These are phyloP conservation scores for Liasis olivaceus DNA, from an alignment of 2,797 vertebrate species.

Conservation along the genomic window DNA sequence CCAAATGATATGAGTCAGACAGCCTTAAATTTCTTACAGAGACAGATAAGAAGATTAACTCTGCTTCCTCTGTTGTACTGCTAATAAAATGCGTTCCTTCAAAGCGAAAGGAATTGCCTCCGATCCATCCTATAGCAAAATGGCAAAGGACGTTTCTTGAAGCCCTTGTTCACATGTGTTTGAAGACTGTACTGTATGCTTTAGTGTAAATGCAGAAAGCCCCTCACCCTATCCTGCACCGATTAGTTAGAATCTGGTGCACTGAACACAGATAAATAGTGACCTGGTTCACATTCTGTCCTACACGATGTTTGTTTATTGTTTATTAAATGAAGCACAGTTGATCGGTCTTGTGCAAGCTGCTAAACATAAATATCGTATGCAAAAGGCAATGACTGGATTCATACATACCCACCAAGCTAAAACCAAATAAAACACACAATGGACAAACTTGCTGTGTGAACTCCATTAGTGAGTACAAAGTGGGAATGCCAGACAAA, in stretches of 20 bases:
- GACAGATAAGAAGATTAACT: not conserved
- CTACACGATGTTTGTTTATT: too few relatives aligned
- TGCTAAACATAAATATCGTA: too few relatives aligned
- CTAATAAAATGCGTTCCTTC: not conserved
- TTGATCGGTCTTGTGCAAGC: too few relatives aligned
- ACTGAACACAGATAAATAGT: not conserved
- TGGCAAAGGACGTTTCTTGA: not conserved
- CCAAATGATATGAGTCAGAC: not conserved
- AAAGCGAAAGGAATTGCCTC: not conserved
- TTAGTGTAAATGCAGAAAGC: not conserved
- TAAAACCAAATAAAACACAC: too few relatives aligned
- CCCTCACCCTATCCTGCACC: not conserved
- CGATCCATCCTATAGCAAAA: not conserved
- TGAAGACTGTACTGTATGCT: not conserved
- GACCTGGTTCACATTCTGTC: not conserved
- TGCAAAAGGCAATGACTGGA: too few relatives aligned
- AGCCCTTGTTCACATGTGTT: not conserved
- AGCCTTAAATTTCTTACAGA: not conserved
- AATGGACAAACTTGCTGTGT: too few relatives aligned
- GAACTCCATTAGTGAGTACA: too few relatives aligned
- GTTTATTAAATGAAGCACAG: too few relatives aligned
- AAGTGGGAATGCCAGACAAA: too few relatives aligned
- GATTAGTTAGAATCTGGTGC: not conserved
- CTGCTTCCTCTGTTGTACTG: not conserved
- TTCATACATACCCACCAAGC: too few relatives aligned